Evolutionary conservation across 2,797 vertebrate genomes (phyloP).

Genomic region (Sebastes aleutianus): DNA sequence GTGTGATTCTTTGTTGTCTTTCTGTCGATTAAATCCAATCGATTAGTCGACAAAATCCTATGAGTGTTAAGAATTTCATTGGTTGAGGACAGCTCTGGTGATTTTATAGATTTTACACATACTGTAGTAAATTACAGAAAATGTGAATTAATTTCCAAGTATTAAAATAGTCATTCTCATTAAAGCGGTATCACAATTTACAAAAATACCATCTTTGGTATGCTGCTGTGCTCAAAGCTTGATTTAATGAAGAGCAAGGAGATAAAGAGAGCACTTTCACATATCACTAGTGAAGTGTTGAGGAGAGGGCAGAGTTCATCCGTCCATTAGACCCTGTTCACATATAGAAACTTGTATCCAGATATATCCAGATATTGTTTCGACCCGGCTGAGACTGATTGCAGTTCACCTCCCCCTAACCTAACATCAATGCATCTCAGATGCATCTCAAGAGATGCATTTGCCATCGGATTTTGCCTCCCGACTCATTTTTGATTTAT

Average conservation of each 20-base stretch:
- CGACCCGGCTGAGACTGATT: background rate
- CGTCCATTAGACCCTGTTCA: background rate
- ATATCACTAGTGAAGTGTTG: background rate
- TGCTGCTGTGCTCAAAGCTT: background rate
- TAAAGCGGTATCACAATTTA: background rate
- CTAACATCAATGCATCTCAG: background rate
- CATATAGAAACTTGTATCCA: background rate
- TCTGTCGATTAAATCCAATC: no score
- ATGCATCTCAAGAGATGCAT: background rate
- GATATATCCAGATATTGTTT: background rate
- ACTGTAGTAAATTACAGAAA: background rate
- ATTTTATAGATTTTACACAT: no score
- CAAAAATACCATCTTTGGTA: background rate
- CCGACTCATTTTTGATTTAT: slow-evolving; percentile 1
- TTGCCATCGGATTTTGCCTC: background rate
- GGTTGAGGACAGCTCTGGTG: no score
- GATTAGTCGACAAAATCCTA: no score
- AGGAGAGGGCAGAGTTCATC: background rate
- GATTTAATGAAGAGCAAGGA: background rate
- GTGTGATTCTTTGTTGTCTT: no score
- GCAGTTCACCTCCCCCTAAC: background rate
- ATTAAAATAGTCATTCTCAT: background rate
- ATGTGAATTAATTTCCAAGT: background rate
- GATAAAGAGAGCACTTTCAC: background rate
- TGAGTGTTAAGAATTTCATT: no score